These are phyloP conservation scores for Larimichthys crocea DNA, from an alignment of 2,113 vertebrate genomes.

Conservation along the genomic window DNA sequence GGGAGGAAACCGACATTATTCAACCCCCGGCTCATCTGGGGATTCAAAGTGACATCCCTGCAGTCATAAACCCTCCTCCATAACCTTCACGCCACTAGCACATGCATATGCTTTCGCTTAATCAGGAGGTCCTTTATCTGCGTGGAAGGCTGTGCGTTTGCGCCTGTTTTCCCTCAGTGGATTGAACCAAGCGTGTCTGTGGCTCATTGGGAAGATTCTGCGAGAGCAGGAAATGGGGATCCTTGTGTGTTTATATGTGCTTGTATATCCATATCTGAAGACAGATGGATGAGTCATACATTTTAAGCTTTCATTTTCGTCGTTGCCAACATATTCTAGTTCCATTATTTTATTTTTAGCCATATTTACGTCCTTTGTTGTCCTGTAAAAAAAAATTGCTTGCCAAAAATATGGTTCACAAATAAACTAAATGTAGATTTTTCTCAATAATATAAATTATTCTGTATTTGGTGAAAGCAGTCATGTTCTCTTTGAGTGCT, in stretches of 20 bases:
- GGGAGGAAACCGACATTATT: constrained; percentile 34
- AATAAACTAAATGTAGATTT: background rate
- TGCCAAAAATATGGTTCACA: background rate
- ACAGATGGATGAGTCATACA: constrained; percentile 52
- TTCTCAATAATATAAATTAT: background rate
- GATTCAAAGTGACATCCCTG: constrained; percentile 48
- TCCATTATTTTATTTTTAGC: constrained; percentile 20
- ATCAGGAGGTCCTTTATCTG: constrained; percentile 47
- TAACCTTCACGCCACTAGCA: constrained; percentile 45
- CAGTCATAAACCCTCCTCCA: constrained; percentile 24
- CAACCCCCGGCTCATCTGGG: constrained; percentile 35
- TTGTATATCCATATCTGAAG: constrained; percentile 27
- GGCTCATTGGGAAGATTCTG: constrained; percentile 42
- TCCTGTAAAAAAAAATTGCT: background rate
- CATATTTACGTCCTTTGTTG: constrained; percentile 16
- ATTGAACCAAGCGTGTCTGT: constrained; percentile 49
- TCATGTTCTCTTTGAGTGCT: background rate
- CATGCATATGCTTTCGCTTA: constrained; percentile 29
- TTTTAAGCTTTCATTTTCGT: constrained; percentile 40
- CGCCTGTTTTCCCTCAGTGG: constrained; percentile 14
- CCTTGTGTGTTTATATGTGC: constrained; percentile 13
- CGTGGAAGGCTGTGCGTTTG: constrained; percentile 27
- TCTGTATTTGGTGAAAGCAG: background rate
- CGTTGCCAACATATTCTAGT: constrained; percentile 13
- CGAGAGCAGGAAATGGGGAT: constrained; percentile 33